phyloP scores from a whole-genome alignment of 2,888 invertebrate species.

The Fragum fragum region DNA sequence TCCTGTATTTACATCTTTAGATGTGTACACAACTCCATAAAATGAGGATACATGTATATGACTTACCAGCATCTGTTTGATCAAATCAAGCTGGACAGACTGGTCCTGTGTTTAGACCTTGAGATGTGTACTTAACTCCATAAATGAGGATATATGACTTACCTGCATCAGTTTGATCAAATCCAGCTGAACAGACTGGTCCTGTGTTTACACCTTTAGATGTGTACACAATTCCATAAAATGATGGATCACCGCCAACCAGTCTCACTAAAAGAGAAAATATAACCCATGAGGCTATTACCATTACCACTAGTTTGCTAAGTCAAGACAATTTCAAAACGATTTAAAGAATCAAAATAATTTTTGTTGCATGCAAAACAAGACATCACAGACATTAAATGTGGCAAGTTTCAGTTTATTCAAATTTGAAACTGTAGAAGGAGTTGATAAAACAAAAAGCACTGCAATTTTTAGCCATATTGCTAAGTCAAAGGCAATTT shows the following conservation, averaged over 20 bases:
- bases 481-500: too few relatives aligned
- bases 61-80: conserved; percentile 71
- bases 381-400: too few relatives aligned
- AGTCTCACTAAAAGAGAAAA: conserved; percentile 71
- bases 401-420: too few relatives aligned
- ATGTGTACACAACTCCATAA: conserved; percentile 59
- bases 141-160: conserved; percentile 61
- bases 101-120: conserved; percentile 71
- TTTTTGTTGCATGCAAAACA: too few relatives aligned
- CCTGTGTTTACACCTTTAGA: conserved; percentile 69
- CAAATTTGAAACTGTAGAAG: too few relatives aligned
- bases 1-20: conserved; percentile 69
- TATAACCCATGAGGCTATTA: too few relatives aligned
- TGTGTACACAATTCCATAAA: conserved; percentile 59
- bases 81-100: conserved; percentile 71
- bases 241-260: conserved; percentile 45
- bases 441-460: too few relatives aligned
- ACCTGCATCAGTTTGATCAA: conserved; percentile 74
- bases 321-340: too few relatives aligned
- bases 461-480: too few relatives aligned
- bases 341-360: too few relatives aligned
- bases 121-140: conserved; percentile 52
- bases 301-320: too few relatives aligned
- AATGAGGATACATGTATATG: conserved; percentile 39
- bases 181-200: conserved; percentile 75